Conservation (phyloP, 2,888 invertebrate genomes). For the Pyrgus malvae region DNA sequence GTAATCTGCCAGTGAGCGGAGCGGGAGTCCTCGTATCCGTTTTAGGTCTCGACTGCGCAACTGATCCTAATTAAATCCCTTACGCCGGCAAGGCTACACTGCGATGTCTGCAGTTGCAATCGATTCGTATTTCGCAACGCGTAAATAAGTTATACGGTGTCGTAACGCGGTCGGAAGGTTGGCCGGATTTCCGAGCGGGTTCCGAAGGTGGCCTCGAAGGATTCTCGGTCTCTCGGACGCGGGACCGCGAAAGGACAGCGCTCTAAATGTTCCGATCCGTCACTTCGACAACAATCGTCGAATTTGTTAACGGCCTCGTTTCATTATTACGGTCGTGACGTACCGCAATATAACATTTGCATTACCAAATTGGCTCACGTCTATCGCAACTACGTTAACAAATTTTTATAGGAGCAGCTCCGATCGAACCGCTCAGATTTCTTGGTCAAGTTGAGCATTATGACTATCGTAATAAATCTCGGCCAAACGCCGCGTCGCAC, state of each 20-base stretch:
- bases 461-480: conserved; percentile 17
- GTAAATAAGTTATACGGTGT: conserved; percentile 80
- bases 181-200: conserved; percentile 82
- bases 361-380: conserved; percentile 71
- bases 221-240: conserved; percentile 71
- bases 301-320: conserved; percentile 10
- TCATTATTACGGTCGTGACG: conserved; percentile 49
- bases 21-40: conserved; percentile 79
- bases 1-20: conserved; percentile 71
- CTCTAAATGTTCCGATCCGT: conserved; percentile 22
- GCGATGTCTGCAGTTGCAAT: conserved; percentile 80
- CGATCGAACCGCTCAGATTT: conserved; percentile 49
- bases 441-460: conserved; percentile 60
- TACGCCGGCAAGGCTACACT: conserved; percentile 78
- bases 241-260: conserved; percentile 47
- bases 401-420: conserved; percentile 57
- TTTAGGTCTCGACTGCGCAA: conserved; percentile 75
- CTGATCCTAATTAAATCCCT: conserved; percentile 81
- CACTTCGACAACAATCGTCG: conserved; percentile 16
- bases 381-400: conserved; percentile 67
- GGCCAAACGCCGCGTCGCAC: background rate
- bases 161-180: conserved; percentile 81
- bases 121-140: conserved; percentile 80
- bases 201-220: conserved; percentile 77
- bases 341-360: conserved; percentile 53